phyloP scores from a whole-genome alignment of 1,140 invertebrate species.

The Neodiprion fabricii region DNA sequence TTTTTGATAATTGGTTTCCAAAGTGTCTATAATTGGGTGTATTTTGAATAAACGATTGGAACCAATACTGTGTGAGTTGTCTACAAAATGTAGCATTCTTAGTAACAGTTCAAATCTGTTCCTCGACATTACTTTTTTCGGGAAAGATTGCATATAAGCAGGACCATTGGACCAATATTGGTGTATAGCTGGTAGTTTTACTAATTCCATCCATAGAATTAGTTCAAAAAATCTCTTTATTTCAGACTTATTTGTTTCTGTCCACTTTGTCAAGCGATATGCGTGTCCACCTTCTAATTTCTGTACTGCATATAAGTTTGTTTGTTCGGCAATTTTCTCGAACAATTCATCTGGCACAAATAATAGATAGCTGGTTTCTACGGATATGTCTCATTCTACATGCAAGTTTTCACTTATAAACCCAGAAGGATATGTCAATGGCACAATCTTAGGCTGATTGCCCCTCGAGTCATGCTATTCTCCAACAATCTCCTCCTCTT shows the following conservation, averaged over 20 bases:
- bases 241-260: slow-evolving; percentile 30
- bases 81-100: not conserved
- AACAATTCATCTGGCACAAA: slow-evolving; percentile 24
- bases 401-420: slow-evolving; percentile 11
- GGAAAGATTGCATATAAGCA: slow-evolving; percentile 23
- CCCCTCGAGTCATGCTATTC: slow-evolving; percentile 22
- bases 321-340: slow-evolving; percentile 19
- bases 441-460: slow-evolving; percentile 21
- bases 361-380: slow-evolving; percentile 18
- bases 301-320: slow-evolving; percentile 20
- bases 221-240: slow-evolving; percentile 37
- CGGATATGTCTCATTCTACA: slow-evolving; percentile 1
- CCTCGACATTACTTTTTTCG: slow-evolving; percentile 26
- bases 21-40: too few species aligned
- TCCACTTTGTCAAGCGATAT: slow-evolving; percentile 17
- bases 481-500: slow-evolving; percentile 26
- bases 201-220: slow-evolving; percentile 36
- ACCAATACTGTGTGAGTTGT: too few species aligned
- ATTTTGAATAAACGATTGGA: too few species aligned
- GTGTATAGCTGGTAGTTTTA: slow-evolving; percentile 38
- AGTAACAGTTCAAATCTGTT: slow-evolving; percentile 38
- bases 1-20: too few species aligned
- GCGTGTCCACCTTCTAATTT: slow-evolving; percentile 17
- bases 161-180: slow-evolving; percentile 35
- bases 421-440: slow-evolving; percentile 21